Percentiles rank a stretch among this genome's conserved stretches.
Conservation (phyloP, 2,797 vertebrate species). For the Dicrostonyx torquatus region DNA sequence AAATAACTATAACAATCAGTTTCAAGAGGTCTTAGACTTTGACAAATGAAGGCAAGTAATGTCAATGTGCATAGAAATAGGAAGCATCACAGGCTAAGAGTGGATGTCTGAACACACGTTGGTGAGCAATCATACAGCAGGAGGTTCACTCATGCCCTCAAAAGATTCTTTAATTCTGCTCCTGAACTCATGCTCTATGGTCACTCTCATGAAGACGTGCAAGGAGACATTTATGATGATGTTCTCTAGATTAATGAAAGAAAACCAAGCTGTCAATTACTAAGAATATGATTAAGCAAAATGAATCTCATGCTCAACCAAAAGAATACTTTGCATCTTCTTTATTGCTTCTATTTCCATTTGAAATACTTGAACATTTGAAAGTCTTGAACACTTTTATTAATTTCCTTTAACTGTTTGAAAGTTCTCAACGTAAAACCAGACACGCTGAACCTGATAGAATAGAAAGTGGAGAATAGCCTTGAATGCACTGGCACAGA, state of each 20-base stretch:
- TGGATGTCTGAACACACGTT: not conserved
- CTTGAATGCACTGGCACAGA: not conserved
- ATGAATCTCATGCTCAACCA: not conserved
- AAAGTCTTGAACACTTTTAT: not conserved
- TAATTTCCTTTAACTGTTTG: not conserved
- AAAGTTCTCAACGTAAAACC: not conserved
- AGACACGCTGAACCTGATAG: not conserved
- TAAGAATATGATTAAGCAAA: constrained; percentile 28
- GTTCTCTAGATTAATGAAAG: not conserved
- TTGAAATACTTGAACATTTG: not conserved
- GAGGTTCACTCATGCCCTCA: not conserved
- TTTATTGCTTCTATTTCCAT: not conserved
- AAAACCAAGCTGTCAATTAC: not conserved
- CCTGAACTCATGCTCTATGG: not conserved
- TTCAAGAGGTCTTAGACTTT: not conserved
- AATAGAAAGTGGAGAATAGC: not conserved
- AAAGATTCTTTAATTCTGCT: not conserved
- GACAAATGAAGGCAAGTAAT: not conserved
- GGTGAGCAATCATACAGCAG: not conserved
- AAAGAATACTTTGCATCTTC: not conserved
- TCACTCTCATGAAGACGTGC: not conserved
- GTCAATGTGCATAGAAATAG: not conserved
- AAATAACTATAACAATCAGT: not conserved
- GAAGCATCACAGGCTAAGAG: not conserved
- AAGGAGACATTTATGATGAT: not conserved